Conservation (phyloP, 2,797 vertebrate genomes). For the Rhinogobio ventralis region DNA sequence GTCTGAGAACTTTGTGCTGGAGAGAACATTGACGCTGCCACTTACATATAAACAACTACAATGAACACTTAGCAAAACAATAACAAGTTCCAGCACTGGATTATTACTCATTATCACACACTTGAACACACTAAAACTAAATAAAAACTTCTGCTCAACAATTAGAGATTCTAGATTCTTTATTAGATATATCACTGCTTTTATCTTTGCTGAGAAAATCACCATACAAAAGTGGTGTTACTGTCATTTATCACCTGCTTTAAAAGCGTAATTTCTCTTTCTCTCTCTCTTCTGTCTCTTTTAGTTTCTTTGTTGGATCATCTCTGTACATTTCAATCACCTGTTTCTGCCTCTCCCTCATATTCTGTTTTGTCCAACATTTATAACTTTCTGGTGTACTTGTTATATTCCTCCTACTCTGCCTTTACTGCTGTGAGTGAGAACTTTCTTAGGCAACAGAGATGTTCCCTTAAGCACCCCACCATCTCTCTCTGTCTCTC, state of each 20-base stretch:
- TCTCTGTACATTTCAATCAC: neutral
- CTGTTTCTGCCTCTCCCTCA: slow-evolving; percentile 12
- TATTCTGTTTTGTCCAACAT: slow-evolving; percentile 5
- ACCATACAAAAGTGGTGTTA: neutral
- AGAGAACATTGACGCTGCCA: neutral
- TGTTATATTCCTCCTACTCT: slow-evolving; percentile 6
- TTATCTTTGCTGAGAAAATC: neutral
- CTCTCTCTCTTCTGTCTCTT: slow-evolving; percentile 26
- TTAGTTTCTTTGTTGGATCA: slow-evolving; percentile 36
- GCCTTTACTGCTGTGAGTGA: neutral
- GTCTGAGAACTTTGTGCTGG: neutral
- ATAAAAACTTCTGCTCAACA: slow-evolving; percentile 1
- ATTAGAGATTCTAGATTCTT: neutral
- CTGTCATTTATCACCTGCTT: neutral
- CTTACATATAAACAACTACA: neutral
- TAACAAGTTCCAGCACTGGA: neutral
- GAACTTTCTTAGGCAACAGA: neutral
- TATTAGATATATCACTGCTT: neutral
- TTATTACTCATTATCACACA: neutral
- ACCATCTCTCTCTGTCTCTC: neutral
- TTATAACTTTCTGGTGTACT: slow-evolving; percentile 14
- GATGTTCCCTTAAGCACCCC: slow-evolving; percentile 20
- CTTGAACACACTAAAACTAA: neutral
- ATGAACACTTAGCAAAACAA: slow-evolving; percentile 6
- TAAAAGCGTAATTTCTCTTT: neutral